phyloP scores from a whole-genome alignment of 2,113 vertebrate species.

The Macrotus californicus region DNA sequence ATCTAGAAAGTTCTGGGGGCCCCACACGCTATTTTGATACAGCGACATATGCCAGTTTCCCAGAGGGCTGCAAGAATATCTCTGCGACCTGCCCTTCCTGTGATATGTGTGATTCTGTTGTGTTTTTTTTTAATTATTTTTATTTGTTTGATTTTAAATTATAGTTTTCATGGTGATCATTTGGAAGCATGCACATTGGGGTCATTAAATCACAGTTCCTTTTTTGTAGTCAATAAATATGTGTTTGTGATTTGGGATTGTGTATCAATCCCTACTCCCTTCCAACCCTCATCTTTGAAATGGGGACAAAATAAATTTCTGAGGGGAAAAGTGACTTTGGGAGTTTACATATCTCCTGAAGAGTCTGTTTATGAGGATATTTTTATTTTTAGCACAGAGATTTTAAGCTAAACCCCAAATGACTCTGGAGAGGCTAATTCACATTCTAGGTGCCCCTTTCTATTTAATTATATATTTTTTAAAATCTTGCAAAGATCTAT shows the following conservation, averaged over 20 bases:
- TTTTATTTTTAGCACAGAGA: not conserved
- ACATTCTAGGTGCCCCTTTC: slow-evolving; percentile 1
- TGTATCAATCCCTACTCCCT: not conserved
- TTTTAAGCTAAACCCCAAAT: slow-evolving; percentile 25
- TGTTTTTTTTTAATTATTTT: slow-evolving; percentile 58
- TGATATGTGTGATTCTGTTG: slow-evolving; percentile 65
- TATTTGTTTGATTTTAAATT: slow-evolving; percentile 64
- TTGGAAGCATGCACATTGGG: slow-evolving; percentile 71
- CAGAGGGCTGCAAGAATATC: slow-evolving; percentile 49
- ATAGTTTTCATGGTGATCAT: slow-evolving; percentile 64
- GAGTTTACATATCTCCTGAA: not conserved
- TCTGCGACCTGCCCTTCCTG: slow-evolving; percentile 64
- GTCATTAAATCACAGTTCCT: slow-evolving; percentile 73
- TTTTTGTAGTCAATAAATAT: slow-evolving; percentile 56
- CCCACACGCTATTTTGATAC: slow-evolving; percentile 71
- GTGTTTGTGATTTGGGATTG: slow-evolving; percentile 37
- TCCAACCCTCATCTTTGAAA: not conserved
- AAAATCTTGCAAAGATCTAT: not conserved
- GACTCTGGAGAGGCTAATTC: slow-evolving; percentile 6
- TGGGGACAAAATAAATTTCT: not conserved
- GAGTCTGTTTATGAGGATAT: not conserved
- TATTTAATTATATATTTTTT: not conserved
- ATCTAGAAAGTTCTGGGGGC: slow-evolving; percentile 84
- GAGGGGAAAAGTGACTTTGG: not conserved
- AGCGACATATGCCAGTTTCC: slow-evolving; percentile 25